These are phyloP conservation scores for Pristionchus mayeri DNA, from an alignment of 2,888 invertebrate species.

Conservation along the genomic window DNA sequence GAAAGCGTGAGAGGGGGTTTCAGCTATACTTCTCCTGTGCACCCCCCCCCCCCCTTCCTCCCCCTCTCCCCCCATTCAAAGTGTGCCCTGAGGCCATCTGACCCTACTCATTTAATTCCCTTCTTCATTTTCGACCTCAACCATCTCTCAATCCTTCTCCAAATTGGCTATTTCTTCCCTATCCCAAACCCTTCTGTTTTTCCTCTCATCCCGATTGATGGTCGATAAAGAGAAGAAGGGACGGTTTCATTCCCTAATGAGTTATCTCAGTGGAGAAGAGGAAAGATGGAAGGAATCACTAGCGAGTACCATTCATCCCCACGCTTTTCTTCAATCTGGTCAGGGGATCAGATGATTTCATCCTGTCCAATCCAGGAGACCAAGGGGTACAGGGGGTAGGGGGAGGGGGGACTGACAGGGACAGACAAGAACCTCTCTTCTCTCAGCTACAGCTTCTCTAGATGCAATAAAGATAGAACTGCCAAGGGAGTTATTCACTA, in stretches of 20 bases:
- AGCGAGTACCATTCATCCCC: neutral
- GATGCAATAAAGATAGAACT: no score
- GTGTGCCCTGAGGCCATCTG: constrained; percentile 21
- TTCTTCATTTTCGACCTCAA: neutral
- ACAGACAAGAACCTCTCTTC: no score
- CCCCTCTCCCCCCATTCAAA: neutral
- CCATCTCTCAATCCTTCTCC: neutral
- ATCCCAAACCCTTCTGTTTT: neutral
- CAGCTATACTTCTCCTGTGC: neutral
- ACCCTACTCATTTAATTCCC: constrained; percentile 25
- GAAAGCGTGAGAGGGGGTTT: neutral
- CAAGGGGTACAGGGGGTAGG: no score
- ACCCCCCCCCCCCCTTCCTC: no score
- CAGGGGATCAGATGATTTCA: neutral
- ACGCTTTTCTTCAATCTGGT: neutral
- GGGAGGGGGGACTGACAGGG: no score
- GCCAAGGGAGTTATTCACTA: no score
- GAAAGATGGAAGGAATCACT: neutral
- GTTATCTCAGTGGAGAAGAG: neutral
- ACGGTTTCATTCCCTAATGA: neutral
- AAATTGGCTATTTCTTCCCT: constrained; percentile 5
- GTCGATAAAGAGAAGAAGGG: neutral
- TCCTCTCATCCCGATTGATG: constrained; percentile 9
- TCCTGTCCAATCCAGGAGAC: neutral
- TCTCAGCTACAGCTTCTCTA: no score